A percentile compares a stretch with the other conserved stretches of the same genome.
These are phyloP conservation scores for Synchiropus splendidus DNA, from an alignment of 2,113 vertebrate species.

Conservation along the genomic window DNA sequence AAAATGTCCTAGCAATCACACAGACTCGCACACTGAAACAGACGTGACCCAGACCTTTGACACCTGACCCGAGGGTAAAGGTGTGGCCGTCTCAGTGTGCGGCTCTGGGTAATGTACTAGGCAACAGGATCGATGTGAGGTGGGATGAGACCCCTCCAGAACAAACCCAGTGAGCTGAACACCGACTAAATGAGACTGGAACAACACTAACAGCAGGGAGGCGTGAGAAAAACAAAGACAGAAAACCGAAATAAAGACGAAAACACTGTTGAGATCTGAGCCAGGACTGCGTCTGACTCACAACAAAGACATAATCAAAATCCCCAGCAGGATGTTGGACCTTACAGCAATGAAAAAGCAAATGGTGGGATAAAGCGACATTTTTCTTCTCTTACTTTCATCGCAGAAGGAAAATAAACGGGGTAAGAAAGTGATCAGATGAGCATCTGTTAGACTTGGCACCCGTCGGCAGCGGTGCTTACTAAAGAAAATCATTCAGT, in stretches of 20 bases:
- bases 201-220: constrained; percentile 39
- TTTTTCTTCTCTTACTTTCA: constrained; percentile 50
- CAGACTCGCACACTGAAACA: not conserved
- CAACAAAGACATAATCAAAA: constrained; percentile 42
- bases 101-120: constrained; percentile 30
- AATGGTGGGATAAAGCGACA: constrained; percentile 51
- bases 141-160: constrained; percentile 35
- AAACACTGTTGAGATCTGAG: constrained; percentile 31
- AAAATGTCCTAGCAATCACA: not conserved
- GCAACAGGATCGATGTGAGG: constrained; percentile 18
- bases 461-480: constrained; percentile 9
- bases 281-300: constrained; percentile 22
- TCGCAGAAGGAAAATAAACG: constrained; percentile 47
- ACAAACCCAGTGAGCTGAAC: constrained; percentile 30
- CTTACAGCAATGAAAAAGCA: constrained; percentile 35
- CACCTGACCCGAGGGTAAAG: constrained; percentile 13
- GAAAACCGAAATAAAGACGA: constrained; percentile 6
- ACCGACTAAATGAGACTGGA: constrained; percentile 34
- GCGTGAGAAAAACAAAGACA: constrained; percentile 3
- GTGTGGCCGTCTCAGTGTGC: constrained; percentile 1
- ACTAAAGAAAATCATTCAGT: no score
- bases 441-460: constrained; percentile 59
- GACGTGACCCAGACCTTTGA: constrained; percentile 12
- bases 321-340: constrained; percentile 35
- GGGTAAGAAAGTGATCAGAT: constrained; percentile 58